Percentiles rank a stretch among this genome's conserved stretches.
These are phyloP conservation scores for Oreochromis tanganicae DNA, from an alignment of 2,113 vertebrate species.

Conservation along the genomic window DNA sequence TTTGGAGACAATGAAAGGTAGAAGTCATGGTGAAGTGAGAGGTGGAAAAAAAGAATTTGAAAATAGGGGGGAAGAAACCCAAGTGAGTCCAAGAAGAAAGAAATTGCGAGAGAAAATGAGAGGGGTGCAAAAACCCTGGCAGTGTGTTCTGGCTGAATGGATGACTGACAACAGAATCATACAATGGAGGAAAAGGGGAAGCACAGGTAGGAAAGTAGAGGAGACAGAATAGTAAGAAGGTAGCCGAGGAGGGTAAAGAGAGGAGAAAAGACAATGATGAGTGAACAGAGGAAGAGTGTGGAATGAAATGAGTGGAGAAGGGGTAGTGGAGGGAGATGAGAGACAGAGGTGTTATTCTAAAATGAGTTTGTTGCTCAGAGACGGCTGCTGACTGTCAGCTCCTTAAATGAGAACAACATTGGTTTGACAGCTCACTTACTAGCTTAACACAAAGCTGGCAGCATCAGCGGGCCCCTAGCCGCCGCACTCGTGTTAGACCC, in stretches of 20 bases:
- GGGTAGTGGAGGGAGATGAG: neutral
- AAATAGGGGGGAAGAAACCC: neutral
- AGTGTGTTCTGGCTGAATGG: neutral
- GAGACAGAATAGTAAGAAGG: neutral
- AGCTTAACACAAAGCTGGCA: conserved; percentile 21
- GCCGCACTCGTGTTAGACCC: neutral
- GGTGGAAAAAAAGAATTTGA: neutral
- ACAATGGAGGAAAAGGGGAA: neutral
- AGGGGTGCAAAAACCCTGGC: neutral
- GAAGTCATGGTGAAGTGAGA: conserved; percentile 4
- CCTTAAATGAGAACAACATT: conserved; percentile 49
- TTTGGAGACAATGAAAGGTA: neutral
- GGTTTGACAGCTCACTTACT: conserved; percentile 49
- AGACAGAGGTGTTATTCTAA: conserved; percentile 28
- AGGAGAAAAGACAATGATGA: neutral
- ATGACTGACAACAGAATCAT: conserved; percentile 28
- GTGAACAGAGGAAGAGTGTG: neutral
- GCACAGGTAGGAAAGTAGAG: neutral
- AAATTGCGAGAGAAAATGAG: neutral
- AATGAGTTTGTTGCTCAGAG: conserved; percentile 43
- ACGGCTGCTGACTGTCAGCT: conserved; percentile 34
- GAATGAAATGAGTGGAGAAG: neutral
- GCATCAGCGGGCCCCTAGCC: neutral
- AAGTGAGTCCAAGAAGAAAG: neutral
- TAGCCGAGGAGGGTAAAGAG: neutral